These are phyloP conservation scores for Loriculus beryllinus DNA, from an alignment of 2,797 vertebrate genomes.

Conservation along the genomic window DNA sequence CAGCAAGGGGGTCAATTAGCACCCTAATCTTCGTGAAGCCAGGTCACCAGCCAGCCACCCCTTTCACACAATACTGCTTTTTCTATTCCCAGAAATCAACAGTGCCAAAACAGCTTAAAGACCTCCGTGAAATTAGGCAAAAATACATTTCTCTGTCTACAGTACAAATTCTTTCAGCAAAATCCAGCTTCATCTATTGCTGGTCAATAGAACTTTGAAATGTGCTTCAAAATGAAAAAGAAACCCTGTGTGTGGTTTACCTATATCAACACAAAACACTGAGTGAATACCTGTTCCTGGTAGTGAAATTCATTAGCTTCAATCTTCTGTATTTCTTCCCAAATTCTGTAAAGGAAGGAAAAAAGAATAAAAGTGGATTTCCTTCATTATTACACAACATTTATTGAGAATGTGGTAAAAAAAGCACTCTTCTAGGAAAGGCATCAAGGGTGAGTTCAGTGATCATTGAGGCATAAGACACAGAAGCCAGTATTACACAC, in stretches of 20 bases:
- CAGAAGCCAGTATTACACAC: background rate
- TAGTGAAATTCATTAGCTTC: conserved; percentile 95
- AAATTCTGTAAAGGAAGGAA: conserved; percentile 81
- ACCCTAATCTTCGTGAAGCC: background rate
- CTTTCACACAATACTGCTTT: background rate
- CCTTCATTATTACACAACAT: background rate
- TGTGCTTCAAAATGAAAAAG: background rate
- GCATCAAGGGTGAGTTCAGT: background rate
- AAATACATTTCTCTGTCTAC: background rate
- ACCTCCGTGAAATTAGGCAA: background rate
- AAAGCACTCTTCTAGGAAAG: background rate
- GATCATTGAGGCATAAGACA: background rate
- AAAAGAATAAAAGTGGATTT: background rate
- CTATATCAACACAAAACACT: conserved; percentile 7
- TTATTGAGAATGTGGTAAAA: background rate
- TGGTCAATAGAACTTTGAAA: background rate
- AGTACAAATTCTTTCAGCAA: background rate
- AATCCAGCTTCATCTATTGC: background rate
- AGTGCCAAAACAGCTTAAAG: background rate
- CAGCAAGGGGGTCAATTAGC: too few species aligned
- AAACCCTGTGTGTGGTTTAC: background rate
- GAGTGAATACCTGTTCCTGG: conserved; percentile 89
- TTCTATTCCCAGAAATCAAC: background rate
- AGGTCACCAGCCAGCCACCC: background rate
- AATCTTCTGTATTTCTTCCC: conserved; percentile 95